Base-by-base conservation (phyloP, 2,888 invertebrate genomes). In the Acleris laterana region DNA sequence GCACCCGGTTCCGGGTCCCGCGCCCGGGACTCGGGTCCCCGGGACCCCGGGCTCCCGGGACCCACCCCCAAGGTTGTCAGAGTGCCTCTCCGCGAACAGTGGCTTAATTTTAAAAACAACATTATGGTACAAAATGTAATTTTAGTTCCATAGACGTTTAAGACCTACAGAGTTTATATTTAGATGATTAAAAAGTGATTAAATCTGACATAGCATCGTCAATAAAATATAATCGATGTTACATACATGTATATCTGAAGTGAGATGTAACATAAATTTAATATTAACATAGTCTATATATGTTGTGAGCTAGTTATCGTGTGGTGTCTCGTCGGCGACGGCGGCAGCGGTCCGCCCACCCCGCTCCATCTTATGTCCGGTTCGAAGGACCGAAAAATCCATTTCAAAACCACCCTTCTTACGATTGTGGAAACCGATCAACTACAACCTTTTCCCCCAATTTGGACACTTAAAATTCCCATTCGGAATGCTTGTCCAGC, bases 91-190 rank as follows among this genome's bases (percentile, higher is more conserved):
- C 81, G 84, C 83, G 82, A 77, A 74, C 69, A 71, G 83, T 81
- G 84, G 85, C 85, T 88, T 89, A 82, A 86, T 88, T 89, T 89
- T 84, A 87, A 85, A 85, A 83, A 77, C 83, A 82, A 83, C 85
- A 76, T 84, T 82, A 90, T 89, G 90, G 90, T 91, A 91, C 90
- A 91, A 91, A 90, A 83, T 82, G 82, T 90, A 88, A 90, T 87
- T 89, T 90, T 89, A 90, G 87, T 89, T 90, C 87, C 87, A 89
- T 91, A 91, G 88, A 83, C 77, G 75, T 84, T 83, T 90, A 90
- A 89, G 88, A 88, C 80, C 83, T 82, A 86, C 87, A 90, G 89
- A 90, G 88, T 87, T 87, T 89, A 89, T 89, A 89, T 88, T 85
- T 87, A 86, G 83, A 85, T 48, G 53, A 58, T 58, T 63, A 63